Base-by-base conservation (phyloP, 2,797 vertebrate genomes). In the Galago senegalensis region DNA sequence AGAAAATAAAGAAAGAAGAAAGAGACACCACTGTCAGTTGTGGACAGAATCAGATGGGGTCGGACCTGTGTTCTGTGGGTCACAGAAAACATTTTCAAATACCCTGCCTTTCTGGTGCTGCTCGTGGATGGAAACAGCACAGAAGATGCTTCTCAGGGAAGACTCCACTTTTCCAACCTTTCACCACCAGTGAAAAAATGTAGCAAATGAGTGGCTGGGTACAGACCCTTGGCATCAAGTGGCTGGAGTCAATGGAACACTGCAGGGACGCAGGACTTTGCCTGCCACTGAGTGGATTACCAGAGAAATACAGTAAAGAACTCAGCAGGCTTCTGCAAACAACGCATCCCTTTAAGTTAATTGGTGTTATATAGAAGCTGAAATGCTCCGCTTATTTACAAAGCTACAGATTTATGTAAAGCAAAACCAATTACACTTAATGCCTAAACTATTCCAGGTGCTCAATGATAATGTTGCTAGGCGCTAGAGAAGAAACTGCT, bases 361-460 rank as follows among this genome's bases (percentile, higher is more conserved):
- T 98, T 98, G 98, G 98, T 98, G 98, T 98, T 98, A 98, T 98
- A 98, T 77, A 96, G 98, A 98, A 98, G 98, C 97, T 98, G 98
- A 98, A 98, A 98, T 98, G 98, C 98, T 98, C 98, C 8, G 91
- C 97, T 98, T 99, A 99, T 99, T 99, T 99, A 98, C 98, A 98
- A 98, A 98, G 98, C 98, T 98, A 97, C 98, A 98, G 98, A 99
- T 99, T 99, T 99, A 98, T 99, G 98, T 98, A 98, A 98, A 98
- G 98, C 98, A 98, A 98, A 98, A 98, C 98, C 98, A 99, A 99
- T 99, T 99, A 99, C 98, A 98, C 98, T 98, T 98, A 98, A 98
- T 98, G 98, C 98, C 98, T 99, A 99, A 99, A 98, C 98, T 98
- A 98, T 98, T 99, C 98, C 98, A 99, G 98, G 98, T 98, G 98